phyloP scores from a whole-genome alignment of 2,888 invertebrate genomes.

The Mellilla xanthometata region DNA sequence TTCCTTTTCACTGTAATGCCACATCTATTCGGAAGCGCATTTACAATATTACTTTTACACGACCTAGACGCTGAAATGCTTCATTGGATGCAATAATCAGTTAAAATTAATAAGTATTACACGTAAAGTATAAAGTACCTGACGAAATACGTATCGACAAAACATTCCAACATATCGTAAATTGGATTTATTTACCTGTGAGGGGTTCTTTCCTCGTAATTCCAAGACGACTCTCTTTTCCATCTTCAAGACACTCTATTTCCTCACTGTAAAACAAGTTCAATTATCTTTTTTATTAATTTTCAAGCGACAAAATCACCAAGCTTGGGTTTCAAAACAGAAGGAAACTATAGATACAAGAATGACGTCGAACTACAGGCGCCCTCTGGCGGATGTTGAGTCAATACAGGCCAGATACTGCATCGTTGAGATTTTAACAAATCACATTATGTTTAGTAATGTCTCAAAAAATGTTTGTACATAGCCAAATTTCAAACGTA shows the following conservation, averaged over 20 bases:
- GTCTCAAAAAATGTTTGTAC: no score
- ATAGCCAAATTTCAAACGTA: no score
- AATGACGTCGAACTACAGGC: conserved; percentile 76
- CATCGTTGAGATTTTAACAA: conserved; percentile 43
- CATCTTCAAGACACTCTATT: conserved; percentile 81
- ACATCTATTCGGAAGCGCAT: conserved; percentile 58
- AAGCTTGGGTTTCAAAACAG: conserved; percentile 84
- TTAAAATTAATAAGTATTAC: conserved; percentile 48
- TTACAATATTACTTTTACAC: conserved; percentile 26
- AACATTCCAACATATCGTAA: conserved; percentile 75
- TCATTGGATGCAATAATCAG: conserved; percentile 14
- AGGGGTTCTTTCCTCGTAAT: conserved; percentile 94
- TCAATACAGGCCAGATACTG: conserved; percentile 57
- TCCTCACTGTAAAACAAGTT: conserved; percentile 60
- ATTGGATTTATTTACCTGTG: conserved; percentile 88
- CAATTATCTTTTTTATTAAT: conserved; percentile 57
- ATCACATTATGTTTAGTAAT: no score
- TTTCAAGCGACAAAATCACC: conserved; percentile 72
- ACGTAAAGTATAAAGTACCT: conserved; percentile 54
- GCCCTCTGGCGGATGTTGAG: conserved; percentile 66
- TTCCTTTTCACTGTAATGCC: conserved; percentile 73
- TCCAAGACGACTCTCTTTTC: conserved; percentile 98
- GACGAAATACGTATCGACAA: conserved; percentile 80
- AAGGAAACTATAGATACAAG: conserved; percentile 82
- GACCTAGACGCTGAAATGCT: conserved; percentile 10